Conservation (phyloP, 2,797 vertebrate genomes). For the Heliangelus exortis region DNA sequence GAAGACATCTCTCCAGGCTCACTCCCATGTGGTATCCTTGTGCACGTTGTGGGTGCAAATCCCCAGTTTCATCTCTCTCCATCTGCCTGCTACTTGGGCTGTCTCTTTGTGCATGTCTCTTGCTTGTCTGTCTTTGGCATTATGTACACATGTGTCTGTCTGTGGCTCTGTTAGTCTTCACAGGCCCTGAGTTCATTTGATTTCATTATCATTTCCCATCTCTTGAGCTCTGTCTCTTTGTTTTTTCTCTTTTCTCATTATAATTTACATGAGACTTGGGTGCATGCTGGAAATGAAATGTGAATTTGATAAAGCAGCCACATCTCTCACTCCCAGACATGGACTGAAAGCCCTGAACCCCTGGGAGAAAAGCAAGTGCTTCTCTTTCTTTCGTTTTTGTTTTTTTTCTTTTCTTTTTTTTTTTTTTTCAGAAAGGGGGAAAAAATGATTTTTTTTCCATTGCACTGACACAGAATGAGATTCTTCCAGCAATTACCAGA, state of each 20-base stretch:
- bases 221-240: conserved; percentile 44
- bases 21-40: background rate
- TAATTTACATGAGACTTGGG: conserved; percentile 53
- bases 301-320: conserved; percentile 58
- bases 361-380: conserved; percentile 38
- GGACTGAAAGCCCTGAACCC: conserved; percentile 61
- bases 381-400: too few species aligned
- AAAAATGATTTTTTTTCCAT: conserved; percentile 27
- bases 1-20: background rate
- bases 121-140: background rate
- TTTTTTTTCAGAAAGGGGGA: background rate
- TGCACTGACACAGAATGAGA: conserved; percentile 61
- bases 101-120: conserved; percentile 6
- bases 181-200: conserved; percentile 44
- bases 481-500: conserved; percentile 73
- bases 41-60: accelerated
- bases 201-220: conserved; percentile 53
- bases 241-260: conserved; percentile 67
- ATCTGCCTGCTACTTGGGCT: background rate
- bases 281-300: conserved; percentile 67
- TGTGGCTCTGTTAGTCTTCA: conserved; percentile 24
- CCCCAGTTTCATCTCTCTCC: background rate
- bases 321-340: background rate
- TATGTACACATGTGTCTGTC: conserved; percentile 39
- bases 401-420: too few species aligned